Conservation (phyloP, 2,888 invertebrate species). For the Hypselothyrea guttata region DNA sequence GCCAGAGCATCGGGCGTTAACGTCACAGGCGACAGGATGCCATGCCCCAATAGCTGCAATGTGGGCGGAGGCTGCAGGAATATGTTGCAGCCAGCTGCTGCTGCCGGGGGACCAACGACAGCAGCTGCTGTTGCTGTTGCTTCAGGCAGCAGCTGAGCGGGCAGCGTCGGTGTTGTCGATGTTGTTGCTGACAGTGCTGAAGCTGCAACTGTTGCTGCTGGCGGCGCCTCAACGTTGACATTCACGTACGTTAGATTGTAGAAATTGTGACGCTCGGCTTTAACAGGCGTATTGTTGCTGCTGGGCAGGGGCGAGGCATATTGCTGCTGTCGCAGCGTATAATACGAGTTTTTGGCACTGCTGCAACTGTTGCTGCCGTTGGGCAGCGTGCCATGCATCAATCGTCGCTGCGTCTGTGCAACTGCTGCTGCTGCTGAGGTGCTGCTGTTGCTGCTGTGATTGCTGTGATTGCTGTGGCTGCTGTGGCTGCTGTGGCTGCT, state of each 20-base stretch:
- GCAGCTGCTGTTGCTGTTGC: constrained; percentile 2
- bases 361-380: background rate
- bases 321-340: constrained; percentile 50
- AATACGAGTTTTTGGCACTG: constrained; percentile 46
- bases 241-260: constrained; percentile 80
- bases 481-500: too few relatives aligned
- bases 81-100: constrained; percentile 25
- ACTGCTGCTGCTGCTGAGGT: background rate
- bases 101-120: constrained; percentile 22
- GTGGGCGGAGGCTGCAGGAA: constrained; percentile 56
- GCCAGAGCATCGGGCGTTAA: constrained; percentile 23
- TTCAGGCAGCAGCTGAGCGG: constrained; percentile 11
- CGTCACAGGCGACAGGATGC: constrained; percentile 52
- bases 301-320: constrained; percentile 34
- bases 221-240: constrained; percentile 47
- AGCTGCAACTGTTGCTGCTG: constrained; percentile 26
- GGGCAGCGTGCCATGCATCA: too few relatives aligned
- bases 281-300: constrained; percentile 41
- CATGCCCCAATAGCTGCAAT: constrained; percentile 48
- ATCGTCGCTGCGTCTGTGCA: background rate
- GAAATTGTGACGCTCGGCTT: constrained; percentile 78
- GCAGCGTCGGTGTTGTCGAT: constrained; percentile 2
- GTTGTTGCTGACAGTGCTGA: constrained; percentile 19
- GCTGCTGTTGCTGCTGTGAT: constrained; percentile 22
- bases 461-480: constrained; percentile 19